These are phyloP conservation scores for Lamellibrachia luymesi DNA, from an alignment of 1,140 invertebrate genomes.

Conservation along the genomic window DNA sequence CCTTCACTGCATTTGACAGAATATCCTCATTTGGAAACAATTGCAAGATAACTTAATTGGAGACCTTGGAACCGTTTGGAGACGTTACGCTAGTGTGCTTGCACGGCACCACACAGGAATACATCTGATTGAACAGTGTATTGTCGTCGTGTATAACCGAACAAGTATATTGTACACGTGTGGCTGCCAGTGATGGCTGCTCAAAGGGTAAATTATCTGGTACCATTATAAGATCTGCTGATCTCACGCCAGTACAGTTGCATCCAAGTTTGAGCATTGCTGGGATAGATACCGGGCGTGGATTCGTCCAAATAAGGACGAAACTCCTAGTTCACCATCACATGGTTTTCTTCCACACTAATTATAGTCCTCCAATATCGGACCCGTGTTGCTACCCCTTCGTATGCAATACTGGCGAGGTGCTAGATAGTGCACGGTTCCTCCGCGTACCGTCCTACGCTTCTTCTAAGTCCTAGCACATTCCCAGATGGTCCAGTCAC, in stretches of 20 bases:
- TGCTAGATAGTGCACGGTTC: too few species aligned
- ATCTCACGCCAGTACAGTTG: background rate
- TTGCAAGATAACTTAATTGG: too few species aligned
- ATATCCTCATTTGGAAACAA: background rate
- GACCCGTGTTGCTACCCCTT: too few species aligned
- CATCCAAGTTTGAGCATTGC: background rate
- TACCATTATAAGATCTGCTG: background rate
- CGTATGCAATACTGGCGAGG: too few species aligned
- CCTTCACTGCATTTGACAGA: background rate
- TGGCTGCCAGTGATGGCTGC: background rate
- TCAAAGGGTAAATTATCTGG: background rate
- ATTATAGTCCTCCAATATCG: too few species aligned
- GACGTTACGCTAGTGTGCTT: too few species aligned
- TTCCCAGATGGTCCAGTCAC: background rate
- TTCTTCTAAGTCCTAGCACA: background rate
- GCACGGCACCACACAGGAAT: too few species aligned
- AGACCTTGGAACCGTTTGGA: too few species aligned
- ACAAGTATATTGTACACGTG: background rate
- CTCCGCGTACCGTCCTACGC: background rate
- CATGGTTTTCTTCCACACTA: background rate
- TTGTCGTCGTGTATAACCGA: background rate
- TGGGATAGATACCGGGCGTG: background rate
- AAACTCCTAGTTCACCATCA: background rate
- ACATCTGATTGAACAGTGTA: background rate
- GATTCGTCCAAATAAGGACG: background rate